Conservation (phyloP, 2,797 vertebrate genomes). For the Gymnothorax javanicus region DNA sequence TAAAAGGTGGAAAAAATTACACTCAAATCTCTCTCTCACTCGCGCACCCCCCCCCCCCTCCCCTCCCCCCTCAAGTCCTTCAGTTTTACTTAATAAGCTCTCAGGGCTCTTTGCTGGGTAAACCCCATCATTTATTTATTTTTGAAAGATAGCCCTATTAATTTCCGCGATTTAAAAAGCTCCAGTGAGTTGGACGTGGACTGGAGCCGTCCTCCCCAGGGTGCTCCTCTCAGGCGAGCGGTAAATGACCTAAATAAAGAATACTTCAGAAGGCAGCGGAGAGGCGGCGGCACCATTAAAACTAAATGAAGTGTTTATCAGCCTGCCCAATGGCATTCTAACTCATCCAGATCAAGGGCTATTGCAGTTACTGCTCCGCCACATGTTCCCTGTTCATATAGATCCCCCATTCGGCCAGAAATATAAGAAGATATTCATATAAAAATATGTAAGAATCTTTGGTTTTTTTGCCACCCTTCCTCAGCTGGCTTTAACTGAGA, state of each 20-base stretch:
- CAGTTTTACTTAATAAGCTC: slow-evolving; percentile 74
- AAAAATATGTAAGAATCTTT: slow-evolving; percentile 58
- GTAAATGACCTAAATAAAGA: slow-evolving; percentile 87
- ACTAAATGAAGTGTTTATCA: slow-evolving; percentile 87
- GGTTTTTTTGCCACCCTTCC: slow-evolving; percentile 39
- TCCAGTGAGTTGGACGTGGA: slow-evolving; percentile 69
- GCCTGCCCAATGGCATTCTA: slow-evolving; percentile 78
- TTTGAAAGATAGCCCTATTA: slow-evolving; percentile 83
- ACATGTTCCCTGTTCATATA: slow-evolving; percentile 69
- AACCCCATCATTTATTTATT: slow-evolving; percentile 84
- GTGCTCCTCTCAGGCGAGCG: slow-evolving; percentile 78
- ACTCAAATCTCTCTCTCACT: slow-evolving; percentile 64
- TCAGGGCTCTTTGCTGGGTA: slow-evolving; percentile 75
- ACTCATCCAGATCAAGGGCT: slow-evolving; percentile 78
- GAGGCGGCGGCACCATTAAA: slow-evolving; percentile 80
- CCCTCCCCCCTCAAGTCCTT: slow-evolving; percentile 40
- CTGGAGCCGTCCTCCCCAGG: slow-evolving; percentile 75
- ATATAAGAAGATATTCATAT: slow-evolving; percentile 52
- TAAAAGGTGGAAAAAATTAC: slow-evolving; percentile 75
- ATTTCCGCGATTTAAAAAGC: slow-evolving; percentile 76
- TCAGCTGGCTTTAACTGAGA: slow-evolving; percentile 41
- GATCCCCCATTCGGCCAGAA: slow-evolving; percentile 64
- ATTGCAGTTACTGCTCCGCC: slow-evolving; percentile 78
- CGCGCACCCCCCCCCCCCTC: neutral
- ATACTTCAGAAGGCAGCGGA: slow-evolving; percentile 78